Evolutionary conservation across 2,113 vertebrate species (phyloP).

Genomic region (Cephalophus harveyi): DNA sequence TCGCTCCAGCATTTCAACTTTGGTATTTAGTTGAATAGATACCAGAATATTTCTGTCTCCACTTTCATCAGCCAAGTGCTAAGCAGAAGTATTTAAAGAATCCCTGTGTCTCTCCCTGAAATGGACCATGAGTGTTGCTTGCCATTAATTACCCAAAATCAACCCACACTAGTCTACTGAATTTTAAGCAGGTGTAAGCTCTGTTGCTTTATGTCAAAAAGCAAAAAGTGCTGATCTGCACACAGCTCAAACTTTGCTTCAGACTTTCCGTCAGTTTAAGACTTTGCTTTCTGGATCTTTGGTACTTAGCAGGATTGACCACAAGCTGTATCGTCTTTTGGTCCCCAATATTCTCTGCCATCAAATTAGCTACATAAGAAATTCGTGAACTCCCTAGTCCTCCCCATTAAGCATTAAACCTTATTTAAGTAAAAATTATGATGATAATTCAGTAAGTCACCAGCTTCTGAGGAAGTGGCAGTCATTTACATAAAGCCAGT

Average conservation of each 20-base stretch:
- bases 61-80: background rate
- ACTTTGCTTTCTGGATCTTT: background rate
- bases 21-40: background rate
- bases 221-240: background rate
- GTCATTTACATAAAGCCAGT: background rate
- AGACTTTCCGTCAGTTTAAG: background rate
- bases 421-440: background rate
- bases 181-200: background rate
- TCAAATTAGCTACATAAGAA: background rate
- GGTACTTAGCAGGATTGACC: background rate
- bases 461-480: background rate
- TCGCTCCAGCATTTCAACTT: background rate
- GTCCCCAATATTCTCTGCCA: background rate
- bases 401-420: background rate
- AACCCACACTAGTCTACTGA: background rate
- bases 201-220: background rate
- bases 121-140: background rate
- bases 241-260: background rate
- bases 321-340: background rate
- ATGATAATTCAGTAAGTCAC: background rate
- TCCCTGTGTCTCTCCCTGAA: background rate
- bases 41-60: background rate
- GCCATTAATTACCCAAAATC: background rate
- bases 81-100: background rate
- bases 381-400: background rate